phyloP scores from a whole-genome alignment of 2,113 vertebrate species.

The Myanophis thanlyinensis region DNA sequence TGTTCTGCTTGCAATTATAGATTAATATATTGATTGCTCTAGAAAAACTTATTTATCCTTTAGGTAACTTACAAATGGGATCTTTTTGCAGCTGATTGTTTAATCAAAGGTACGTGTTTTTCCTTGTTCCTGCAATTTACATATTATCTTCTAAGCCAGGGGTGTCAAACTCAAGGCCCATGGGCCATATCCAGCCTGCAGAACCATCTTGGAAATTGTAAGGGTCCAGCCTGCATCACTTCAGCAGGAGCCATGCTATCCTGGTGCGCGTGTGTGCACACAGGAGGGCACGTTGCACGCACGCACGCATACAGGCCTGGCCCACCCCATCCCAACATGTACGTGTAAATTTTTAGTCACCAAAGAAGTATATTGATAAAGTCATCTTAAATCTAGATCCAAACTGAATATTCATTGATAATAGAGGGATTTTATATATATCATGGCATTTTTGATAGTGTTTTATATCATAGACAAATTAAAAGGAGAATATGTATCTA shows the following conservation, averaged over 20 bases:
- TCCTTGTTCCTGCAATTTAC: conserved; percentile 55
- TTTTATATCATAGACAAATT: not conserved
- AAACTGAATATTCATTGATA: not conserved
- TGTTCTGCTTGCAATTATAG: conserved; percentile 61
- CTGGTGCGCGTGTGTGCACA: no score
- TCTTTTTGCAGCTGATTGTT: conserved; percentile 89
- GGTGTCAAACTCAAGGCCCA: no score
- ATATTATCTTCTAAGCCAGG: not conserved
- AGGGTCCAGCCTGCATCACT: no score
- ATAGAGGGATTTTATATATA: not conserved
- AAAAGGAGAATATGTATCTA: no score
- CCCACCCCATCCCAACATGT: no score
- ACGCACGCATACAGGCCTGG: no score
- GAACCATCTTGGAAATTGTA: no score
- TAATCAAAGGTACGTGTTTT: conserved; percentile 89
- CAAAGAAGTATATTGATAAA: not conserved
- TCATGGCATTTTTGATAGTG: not conserved
- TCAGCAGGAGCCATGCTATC: no score
- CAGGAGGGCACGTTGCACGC: no score
- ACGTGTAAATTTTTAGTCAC: not conserved
- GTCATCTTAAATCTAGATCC: not conserved
- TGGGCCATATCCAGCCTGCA: no score
- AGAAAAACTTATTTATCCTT: conserved; percentile 71
- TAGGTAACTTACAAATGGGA: conserved; percentile 96
- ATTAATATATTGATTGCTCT: conserved; percentile 62